Evolutionary conservation across 2,113 vertebrate genomes (phyloP).

Genomic region (Manacus vitellinus): DNA sequence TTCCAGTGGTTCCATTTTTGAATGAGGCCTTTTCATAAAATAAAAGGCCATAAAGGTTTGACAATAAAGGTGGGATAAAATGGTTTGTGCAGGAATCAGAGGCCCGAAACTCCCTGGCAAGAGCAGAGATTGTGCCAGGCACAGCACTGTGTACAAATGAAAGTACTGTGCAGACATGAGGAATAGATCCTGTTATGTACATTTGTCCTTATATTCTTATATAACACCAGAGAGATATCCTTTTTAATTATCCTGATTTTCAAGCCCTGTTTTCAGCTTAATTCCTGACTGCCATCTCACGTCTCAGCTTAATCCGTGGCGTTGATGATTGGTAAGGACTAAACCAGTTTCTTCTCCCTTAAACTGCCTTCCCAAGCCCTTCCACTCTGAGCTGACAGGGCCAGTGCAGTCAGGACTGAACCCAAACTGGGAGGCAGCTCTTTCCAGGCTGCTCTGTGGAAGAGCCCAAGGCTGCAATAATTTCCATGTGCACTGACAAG

Average conservation of each 20-base stretch:
- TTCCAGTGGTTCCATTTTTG: background rate
- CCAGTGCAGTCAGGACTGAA: fast-evolving
- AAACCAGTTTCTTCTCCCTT: background rate
- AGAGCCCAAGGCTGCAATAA: background rate
- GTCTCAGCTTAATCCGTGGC: background rate
- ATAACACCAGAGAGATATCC: background rate
- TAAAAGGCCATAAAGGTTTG: background rate
- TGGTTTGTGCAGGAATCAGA: background rate
- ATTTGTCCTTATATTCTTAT: background rate
- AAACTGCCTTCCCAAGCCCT: background rate
- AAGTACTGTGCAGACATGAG: background rate
- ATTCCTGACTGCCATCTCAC: background rate
- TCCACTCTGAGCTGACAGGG: background rate
- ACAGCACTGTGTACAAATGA: background rate
- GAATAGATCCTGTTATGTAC: background rate
- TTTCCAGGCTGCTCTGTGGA: background rate
- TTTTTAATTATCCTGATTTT: background rate
- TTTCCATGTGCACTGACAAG: background rate
- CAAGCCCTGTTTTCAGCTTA: background rate
- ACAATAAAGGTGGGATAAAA: background rate
- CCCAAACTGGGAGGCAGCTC: background rate
- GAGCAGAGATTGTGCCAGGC: background rate
- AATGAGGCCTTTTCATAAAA: background rate
- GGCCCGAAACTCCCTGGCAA: fast-evolving
- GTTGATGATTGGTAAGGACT: background rate